phyloP scores from a whole-genome alignment of 2,888 invertebrate genomes.

The Koerneria pararmatus region DNA sequence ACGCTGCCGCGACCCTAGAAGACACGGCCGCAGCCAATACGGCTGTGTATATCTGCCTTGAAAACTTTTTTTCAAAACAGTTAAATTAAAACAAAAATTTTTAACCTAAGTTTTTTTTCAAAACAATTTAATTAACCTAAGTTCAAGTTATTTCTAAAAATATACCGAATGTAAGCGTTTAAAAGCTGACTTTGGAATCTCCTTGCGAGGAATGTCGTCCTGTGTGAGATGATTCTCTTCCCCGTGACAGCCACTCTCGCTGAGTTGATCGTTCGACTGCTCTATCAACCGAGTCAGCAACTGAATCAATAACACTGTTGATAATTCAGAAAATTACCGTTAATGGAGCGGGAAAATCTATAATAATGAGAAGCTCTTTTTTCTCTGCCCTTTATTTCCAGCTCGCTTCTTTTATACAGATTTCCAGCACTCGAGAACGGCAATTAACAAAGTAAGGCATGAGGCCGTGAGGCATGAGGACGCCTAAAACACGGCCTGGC shows the following conservation, averaged over 20 bases:
- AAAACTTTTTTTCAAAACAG: too few species aligned
- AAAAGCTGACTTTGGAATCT: constrained; percentile 29
- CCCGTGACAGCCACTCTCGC: constrained; percentile 42
- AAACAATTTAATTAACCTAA: too few species aligned
- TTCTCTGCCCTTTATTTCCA: neutral
- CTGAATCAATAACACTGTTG: constrained; percentile 1
- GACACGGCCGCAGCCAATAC: neutral
- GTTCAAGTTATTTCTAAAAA: too few species aligned
- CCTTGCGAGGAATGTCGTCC: constrained; percentile 37
- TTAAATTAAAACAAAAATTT: too few species aligned
- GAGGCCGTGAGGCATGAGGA: too few species aligned
- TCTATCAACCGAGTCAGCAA: constrained; percentile 38
- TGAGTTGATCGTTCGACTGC: constrained; percentile 42
- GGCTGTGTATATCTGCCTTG: neutral
- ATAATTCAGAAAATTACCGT: neutral
- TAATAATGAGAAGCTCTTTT: neutral
- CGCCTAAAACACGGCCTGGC: too few species aligned
- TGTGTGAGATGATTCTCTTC: constrained; percentile 30
- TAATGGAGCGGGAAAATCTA: too few species aligned
- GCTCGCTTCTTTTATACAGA: neutral
- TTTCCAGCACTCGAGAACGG: too few species aligned
- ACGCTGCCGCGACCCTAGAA: neutral
- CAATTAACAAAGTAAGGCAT: too few species aligned
- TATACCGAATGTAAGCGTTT: too few species aligned
- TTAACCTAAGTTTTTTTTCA: too few species aligned